Evolutionary conservation across 2,888 invertebrate genomes (phyloP).

Genomic region (Thereva unica): DNA sequence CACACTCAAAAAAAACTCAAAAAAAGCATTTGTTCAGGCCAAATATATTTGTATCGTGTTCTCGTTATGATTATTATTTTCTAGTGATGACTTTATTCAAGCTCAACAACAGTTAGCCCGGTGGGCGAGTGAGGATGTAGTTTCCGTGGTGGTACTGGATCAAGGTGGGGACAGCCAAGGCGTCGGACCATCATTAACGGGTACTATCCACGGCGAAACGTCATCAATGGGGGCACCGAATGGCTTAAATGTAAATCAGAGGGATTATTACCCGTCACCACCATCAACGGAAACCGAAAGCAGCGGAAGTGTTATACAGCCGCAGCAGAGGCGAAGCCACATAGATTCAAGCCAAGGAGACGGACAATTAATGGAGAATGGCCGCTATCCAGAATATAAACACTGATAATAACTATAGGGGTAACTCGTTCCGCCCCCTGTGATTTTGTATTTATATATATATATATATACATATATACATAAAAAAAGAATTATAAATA

Average conservation of each 20-base stretch:
- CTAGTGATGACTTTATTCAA: slow-evolving; percentile 97
- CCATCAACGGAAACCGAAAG: slow-evolving; percentile 62
- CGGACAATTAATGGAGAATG: slow-evolving; percentile 64
- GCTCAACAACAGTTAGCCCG: slow-evolving; percentile 95
- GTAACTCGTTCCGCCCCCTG: slow-evolving; percentile 41
- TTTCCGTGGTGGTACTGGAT: slow-evolving; percentile 64
- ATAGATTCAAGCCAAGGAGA: slow-evolving; percentile 55
- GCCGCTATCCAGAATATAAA: slow-evolving; percentile 75
- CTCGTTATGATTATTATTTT: slow-evolving; percentile 83
- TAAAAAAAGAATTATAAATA: slow-evolving; percentile 1
- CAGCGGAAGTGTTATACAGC: slow-evolving; percentile 61
- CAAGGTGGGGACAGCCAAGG: slow-evolving; percentile 58
- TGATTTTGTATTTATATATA: slow-evolving; percentile 38
- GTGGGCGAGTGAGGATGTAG: slow-evolving; percentile 89
- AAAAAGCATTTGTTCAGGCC: slow-evolving; percentile 34
- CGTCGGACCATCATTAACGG: slow-evolving; percentile 63
- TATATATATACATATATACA: slow-evolving; percentile 13
- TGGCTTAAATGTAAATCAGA: slow-evolving; percentile 60
- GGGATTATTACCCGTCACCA: slow-evolving; percentile 60
- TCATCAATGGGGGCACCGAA: slow-evolving; percentile 51
- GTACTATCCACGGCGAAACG: slow-evolving; percentile 57
- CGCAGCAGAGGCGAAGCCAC: slow-evolving; percentile 52
- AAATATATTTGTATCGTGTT: slow-evolving; percentile 61
- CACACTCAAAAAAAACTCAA: no score
- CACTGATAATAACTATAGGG: slow-evolving; percentile 65